A percentile compares a stretch with the other conserved stretches of the same genome.
These are phyloP conservation scores for Mycetomoellerius zeteki DNA, from an alignment of 1,140 invertebrate species.

Conservation along the genomic window DNA sequence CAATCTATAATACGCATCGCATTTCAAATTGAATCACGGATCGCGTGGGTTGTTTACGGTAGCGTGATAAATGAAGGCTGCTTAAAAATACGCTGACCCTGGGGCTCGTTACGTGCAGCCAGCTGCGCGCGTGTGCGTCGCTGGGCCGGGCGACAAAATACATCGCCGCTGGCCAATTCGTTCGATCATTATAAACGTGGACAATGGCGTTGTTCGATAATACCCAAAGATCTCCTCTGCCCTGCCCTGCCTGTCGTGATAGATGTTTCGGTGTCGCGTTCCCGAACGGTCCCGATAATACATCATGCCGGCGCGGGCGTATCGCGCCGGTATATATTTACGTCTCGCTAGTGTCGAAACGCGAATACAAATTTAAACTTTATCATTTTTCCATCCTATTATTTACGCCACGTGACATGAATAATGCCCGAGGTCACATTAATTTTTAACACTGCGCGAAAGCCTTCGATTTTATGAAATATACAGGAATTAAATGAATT, in stretches of 20 bases:
- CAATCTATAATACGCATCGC: constrained; percentile 45
- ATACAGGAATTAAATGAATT: neutral
- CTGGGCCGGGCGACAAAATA: constrained; percentile 40
- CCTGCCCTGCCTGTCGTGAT: constrained; percentile 24
- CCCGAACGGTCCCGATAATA: constrained; percentile 25
- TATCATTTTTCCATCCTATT: constrained; percentile 41
- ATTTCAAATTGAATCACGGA: constrained; percentile 50
- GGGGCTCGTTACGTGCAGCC: constrained; percentile 17
- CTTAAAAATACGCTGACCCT: constrained; percentile 45
- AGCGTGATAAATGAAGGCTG: constrained; percentile 47
- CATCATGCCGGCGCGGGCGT: constrained; percentile 30
- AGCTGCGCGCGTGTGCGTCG: constrained; percentile 1
- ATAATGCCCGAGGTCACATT: neutral
- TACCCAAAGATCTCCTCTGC: constrained; percentile 47
- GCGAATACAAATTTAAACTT: constrained; percentile 47
- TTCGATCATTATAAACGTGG: constrained; percentile 57
- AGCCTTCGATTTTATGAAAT: neutral
- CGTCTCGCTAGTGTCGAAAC: constrained; percentile 35
- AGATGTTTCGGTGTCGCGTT: constrained; percentile 55
- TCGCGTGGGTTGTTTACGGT: constrained; percentile 19
- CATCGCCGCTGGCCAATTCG: constrained; percentile 39
- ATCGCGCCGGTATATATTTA: constrained; percentile 32
- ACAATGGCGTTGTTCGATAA: constrained; percentile 60
- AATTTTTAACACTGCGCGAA: constrained; percentile 6
- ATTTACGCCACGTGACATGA: constrained; percentile 12